Base-by-base conservation (phyloP, 2,113 vertebrate genomes). In the Potamarius usumacintae region DNA sequence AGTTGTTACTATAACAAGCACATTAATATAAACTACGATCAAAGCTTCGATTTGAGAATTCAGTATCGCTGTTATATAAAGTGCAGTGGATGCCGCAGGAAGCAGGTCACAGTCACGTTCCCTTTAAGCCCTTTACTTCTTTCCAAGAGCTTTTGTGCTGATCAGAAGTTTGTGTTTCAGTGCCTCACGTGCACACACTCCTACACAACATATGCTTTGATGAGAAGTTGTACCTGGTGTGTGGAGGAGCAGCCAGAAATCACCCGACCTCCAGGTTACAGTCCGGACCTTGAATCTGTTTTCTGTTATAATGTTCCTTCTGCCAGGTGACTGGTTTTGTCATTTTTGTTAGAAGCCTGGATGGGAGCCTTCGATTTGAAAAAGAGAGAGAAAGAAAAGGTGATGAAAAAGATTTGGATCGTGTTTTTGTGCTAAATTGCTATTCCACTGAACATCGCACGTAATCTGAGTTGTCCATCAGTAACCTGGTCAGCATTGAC, bases 301-400 rank as follows among this genome's bases (percentile, higher is more conserved):
- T 9, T 84, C 17, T 30, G 55, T 71, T 71, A 71, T 30, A 20
- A 84, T 27, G 14, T 22, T 30, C 18, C 15, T 84, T 6, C 55
- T 55, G 50, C n/a, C n/a, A 50, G 48, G 20, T 50, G 63, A 34
- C 63, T 53, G 50, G 82, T 27, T 71, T 71, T 71, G 50, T 34
- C 7, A 7, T 84, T 84, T 71, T 69, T 80, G 53, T 20, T 52
- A 79, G 76, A 55, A 58, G 27, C 78, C 78, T 80, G 78, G 78
- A 27, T 9, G 34, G 78, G 1, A 20, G 78, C 78, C 55, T 80
- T 58, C 78, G 10, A 1, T 10, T 7, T 34, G 17, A 55, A 27
- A 10, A 12, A 7, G 25, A 7, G 25, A 77, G 20, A n/a, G 52
- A 55, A 78, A n/a, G 14, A 17, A 55, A 78, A 78, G 22, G 50